phyloP scores from a whole-genome alignment of 2,888 invertebrate species.

The Pinctada fucata region DNA sequence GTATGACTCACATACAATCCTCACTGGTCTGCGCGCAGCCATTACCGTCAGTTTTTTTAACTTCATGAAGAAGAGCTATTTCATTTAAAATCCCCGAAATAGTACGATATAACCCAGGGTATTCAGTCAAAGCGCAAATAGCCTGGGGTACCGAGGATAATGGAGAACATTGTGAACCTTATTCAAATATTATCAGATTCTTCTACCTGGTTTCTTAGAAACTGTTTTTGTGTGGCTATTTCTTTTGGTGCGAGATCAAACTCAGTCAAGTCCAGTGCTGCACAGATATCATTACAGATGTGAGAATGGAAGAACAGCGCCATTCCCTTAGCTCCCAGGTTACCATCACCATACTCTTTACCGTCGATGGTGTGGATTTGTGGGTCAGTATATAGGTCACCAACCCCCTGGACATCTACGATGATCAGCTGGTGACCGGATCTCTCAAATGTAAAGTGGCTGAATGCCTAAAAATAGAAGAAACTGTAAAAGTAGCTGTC shows the following conservation, averaged over 20 bases:
- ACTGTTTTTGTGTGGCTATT: slow-evolving; percentile 52
- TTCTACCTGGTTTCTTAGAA: slow-evolving; percentile 56
- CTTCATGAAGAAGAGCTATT: too few species aligned
- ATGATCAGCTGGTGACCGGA: slow-evolving; percentile 81
- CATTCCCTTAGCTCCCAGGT: slow-evolving; percentile 80
- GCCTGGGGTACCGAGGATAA: too few species aligned
- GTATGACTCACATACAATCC: too few species aligned
- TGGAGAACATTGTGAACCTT: too few species aligned
- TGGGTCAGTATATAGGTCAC: slow-evolving; percentile 81
- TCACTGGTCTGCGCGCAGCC: too few species aligned
- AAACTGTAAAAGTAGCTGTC: not conserved
- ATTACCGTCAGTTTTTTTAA: too few species aligned
- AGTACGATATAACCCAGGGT: too few species aligned
- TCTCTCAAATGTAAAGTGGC: slow-evolving; percentile 81
- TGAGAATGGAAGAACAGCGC: slow-evolving; percentile 81
- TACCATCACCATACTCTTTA: slow-evolving; percentile 80
- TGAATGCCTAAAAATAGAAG: slow-evolving; percentile 77
- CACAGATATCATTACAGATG: slow-evolving; percentile 80
- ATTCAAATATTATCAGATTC: too few species aligned
- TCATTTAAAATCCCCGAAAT: too few species aligned
- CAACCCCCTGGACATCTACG: slow-evolving; percentile 81
- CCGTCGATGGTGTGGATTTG: slow-evolving; percentile 80
- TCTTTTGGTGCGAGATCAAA: slow-evolving; percentile 79
- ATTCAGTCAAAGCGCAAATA: too few species aligned
- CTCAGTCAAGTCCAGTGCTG: slow-evolving; percentile 78